Base-by-base conservation (phyloP, 1,140 invertebrate genomes). In the Halictus rubicundus region DNA sequence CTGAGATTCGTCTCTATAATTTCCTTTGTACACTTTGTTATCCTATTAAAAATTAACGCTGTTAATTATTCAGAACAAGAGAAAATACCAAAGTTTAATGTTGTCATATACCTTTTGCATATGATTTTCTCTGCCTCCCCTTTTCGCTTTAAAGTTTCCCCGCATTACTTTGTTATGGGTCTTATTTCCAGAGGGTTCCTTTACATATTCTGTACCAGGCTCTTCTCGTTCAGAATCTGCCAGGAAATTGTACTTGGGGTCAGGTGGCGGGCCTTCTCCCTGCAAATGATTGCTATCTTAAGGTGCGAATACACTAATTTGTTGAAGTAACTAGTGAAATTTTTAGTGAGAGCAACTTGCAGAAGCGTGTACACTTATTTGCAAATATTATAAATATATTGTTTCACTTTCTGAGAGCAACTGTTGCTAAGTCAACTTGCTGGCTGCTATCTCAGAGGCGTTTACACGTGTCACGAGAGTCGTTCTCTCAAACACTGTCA, bases 181-280 rank as follows among this genome's bases (percentile, higher is more conserved):
- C 80, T 76, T 91, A 64, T 84, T 91, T 66, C 88, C 89, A 14
- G 86, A 86, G 32, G 82, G 88, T 7, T 92, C 90, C 66, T 78
- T 90, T 14, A 23, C n/a, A 63, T 74, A 82, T 63, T 88, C 87
- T 25, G 32, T 42, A 42, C 49, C 68, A 49, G 76, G 63, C 71
- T 90, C 88, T 77, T 94, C 93, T 52, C 93, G 86, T 77, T 94
- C 92, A 9, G 88, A 87, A 88, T 94, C 94, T 19, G 92, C 92
- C 59, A 94, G 85, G 64, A 94, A 94, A 74, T 93, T 94, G 65
- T 93, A 93, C 61, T 91, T 91, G 68, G 94, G 93, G 89, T 94
- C 93, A 69, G 93, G 93, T 68, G 93, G 94, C 39, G 93, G 93
- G 23, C 93, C 93, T 77, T 92, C 89, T 25, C 90, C 91, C 90